Base-by-base conservation (phyloP, 2,113 vertebrate species). In the Loxodonta africana region DNA sequence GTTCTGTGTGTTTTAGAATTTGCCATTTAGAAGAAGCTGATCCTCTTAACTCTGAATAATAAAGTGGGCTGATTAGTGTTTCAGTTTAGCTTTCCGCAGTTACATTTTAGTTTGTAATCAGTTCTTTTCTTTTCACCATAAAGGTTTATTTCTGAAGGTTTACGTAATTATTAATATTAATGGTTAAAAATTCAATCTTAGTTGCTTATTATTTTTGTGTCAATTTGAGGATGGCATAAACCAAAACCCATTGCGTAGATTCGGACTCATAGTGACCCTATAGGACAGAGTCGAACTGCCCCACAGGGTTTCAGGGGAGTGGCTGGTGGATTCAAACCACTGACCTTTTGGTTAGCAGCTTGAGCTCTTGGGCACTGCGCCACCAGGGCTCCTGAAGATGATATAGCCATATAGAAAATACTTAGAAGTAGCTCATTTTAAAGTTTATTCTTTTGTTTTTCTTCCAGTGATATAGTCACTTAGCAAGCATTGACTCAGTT, bases 11-110 rank as follows among this genome's bases (percentile, higher is more conserved):
- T 84, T 12, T 91, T 85, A 85, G 62, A 77, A 69, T 94, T 87
- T 92, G 23, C 62, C 78, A 6, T 83, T 78, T 53, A 93, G 67
- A 92, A 94, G 5, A 53, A 78, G 48, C 11, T 57, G 9, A 51
- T 78, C 25, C 0, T 95, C 25, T 82, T 95, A 81, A 73, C 37
- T 95, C 41, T 90, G 51, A 95, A 96, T 90, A 94, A 73, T 62
- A 65, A 84, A 83, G 21, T 63, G 21, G 12, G 3, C 26, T 51
- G 63, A n/a, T 44, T 74, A 41, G 4, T 82, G 26, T 84, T 97
- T 88, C 15, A 23, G 11, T 76, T 95, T 81, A 67, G 83, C 88
- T 87, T 81, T 77, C 77, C 90, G 65, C 8, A 91, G 5, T 84
- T 95, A 44, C 33, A 73, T 91, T 91, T 90, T 67, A 88, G 65